A percentile compares a stretch with the other conserved stretches of the same genome.
Evolutionary conservation across 2,888 invertebrate genomes (phyloP).

Genomic region (Dasypogon diadema): DNA sequence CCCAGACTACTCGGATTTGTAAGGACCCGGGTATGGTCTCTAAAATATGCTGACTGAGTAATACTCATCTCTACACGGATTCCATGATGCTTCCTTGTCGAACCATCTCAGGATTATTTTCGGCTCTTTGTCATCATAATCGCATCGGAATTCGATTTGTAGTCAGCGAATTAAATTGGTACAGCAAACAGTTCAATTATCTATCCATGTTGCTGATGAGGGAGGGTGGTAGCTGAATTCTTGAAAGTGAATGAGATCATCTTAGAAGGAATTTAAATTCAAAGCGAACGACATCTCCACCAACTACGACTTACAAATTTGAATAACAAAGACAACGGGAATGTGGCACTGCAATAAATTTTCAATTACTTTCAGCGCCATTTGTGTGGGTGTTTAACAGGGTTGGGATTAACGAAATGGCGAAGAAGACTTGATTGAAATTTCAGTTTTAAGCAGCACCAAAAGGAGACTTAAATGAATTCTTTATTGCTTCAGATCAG

Average conservation of each 20-base stretch:
- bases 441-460: conserved; percentile 6
- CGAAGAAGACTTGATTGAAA: conserved; percentile 32
- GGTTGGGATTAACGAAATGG: conserved; percentile 38
- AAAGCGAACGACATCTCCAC: conserved; percentile 37
- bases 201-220: conserved; percentile 10
- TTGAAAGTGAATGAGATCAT: conserved; percentile 23
- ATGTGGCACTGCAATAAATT: conserved; percentile 46
- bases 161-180: conserved; percentile 49
- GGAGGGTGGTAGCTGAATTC: conserved; percentile 10
- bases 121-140: conserved; percentile 49
- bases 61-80: conserved; percentile 14
- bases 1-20: conserved; percentile 20
- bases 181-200: conserved; percentile 49
- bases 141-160: conserved; percentile 47
- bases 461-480: conserved; percentile 20
- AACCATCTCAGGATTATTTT: conserved; percentile 36
- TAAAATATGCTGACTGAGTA: conserved; percentile 42
- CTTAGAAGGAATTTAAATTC: conserved; percentile 48
- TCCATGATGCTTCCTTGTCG: neutral
- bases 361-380: conserved; percentile 38
- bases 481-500: conserved; percentile 17
- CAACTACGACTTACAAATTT: conserved; percentile 32
- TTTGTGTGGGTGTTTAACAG: conserved; percentile 35
- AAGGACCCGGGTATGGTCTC: neutral
- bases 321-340: conserved; percentile 44